Conservation (phyloP, 2,888 invertebrate genomes). For the Pollenia amentaria region DNA sequence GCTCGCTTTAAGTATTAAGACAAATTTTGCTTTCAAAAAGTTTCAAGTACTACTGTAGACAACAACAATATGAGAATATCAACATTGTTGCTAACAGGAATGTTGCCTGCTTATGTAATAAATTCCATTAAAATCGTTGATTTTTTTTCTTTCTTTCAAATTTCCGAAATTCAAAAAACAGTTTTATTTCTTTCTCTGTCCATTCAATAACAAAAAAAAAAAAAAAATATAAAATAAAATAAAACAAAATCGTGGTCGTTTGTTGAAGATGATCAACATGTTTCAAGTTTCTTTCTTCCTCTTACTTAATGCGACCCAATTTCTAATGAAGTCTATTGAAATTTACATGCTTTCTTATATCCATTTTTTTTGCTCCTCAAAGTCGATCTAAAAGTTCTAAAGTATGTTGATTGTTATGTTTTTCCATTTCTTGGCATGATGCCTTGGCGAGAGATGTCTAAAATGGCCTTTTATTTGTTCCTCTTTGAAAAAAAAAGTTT, state of each 20-base stretch:
- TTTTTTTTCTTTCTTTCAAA: background rate
- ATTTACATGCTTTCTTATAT: constrained; percentile 55
- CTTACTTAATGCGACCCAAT: constrained; percentile 73
- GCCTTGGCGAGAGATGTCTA: constrained; percentile 25
- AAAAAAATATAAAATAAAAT: no score
- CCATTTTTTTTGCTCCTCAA: background rate
- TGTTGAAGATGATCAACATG: constrained; percentile 59
- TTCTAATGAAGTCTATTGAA: constrained; percentile 75
- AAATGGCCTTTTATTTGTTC: constrained; percentile 54
- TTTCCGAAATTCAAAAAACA: background rate
- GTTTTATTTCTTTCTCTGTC: constrained; percentile 5
- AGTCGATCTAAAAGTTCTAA: constrained; percentile 50
- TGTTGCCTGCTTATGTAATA: no score
- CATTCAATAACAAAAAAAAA: background rate
- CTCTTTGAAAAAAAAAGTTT: constrained; percentile 13
- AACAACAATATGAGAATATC: no score
- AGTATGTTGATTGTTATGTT: constrained; percentile 48
- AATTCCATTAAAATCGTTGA: background rate
- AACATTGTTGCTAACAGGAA: no score
- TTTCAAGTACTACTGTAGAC: no score
- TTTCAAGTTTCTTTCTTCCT: constrained; percentile 35
- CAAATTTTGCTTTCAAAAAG: no score
- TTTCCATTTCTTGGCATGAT: constrained; percentile 7
- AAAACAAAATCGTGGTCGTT: constrained; percentile 3
- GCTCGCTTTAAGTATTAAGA: no score